A percentile compares a stretch with the other conserved stretches of the same genome.
Conservation (phyloP, 2,888 invertebrate species). For the Hirtodrosophila alboralis region DNA sequence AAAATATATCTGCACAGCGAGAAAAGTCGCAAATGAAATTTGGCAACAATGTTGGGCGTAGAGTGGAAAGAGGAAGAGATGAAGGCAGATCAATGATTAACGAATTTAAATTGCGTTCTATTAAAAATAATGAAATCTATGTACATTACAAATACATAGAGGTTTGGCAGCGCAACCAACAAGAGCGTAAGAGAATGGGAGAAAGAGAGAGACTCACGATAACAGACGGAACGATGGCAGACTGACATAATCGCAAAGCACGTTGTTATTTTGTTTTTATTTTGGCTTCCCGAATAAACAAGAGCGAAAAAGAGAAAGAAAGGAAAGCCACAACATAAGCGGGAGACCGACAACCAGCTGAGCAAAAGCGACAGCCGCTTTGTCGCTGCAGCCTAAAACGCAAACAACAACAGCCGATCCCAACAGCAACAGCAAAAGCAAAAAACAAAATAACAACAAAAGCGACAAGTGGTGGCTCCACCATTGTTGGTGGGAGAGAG, state of each 20-base stretch:
- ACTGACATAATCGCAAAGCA: conserved; percentile 66
- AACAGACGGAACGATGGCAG: conserved; percentile 31
- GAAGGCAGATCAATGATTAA: conserved; percentile 45
- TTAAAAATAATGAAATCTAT: conserved; percentile 55
- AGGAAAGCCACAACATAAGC: conserved; percentile 44
- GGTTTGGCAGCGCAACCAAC: conserved; percentile 30
- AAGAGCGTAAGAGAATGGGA: conserved; percentile 11
- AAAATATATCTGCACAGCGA: conserved; percentile 14
- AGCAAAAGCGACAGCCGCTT: conserved; percentile 51
- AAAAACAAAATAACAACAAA: conserved; percentile 74
- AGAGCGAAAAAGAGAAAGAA: conserved; percentile 19
- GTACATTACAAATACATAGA: conserved; percentile 38
- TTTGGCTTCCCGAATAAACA: conserved; percentile 38
- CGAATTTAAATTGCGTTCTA: conserved; percentile 69
- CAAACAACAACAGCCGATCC: conserved; percentile 33
- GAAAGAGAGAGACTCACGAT: conserved; percentile 29
- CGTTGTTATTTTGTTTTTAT: conserved; percentile 59
- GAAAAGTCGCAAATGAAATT: conserved; percentile 22
- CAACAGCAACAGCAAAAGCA: conserved; percentile 32
- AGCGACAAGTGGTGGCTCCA: conserved; percentile 69
- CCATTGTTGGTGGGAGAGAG: conserved; percentile 13
- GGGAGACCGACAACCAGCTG: conserved; percentile 53
- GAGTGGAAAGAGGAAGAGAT: conserved; percentile 33
- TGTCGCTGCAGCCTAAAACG: conserved; percentile 56
- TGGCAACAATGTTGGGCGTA: conserved; percentile 22